These are phyloP conservation scores for Tor tambroides DNA, from an alignment of 2,113 vertebrate genomes.

Conservation along the genomic window DNA sequence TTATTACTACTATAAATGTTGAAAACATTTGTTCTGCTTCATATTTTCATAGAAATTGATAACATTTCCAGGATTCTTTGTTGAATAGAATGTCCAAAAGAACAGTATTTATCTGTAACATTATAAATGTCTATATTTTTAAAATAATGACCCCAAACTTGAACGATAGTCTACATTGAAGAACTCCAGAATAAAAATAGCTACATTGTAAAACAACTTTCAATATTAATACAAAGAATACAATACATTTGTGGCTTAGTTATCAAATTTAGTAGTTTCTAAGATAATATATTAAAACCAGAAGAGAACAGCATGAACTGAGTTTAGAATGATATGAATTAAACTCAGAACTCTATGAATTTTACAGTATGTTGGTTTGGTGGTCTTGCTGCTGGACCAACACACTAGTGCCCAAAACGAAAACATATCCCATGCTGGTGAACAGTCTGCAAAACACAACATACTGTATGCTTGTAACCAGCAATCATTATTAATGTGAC, in stretches of 20 bases:
- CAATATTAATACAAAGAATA: neutral
- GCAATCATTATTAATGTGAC: constrained; percentile 49
- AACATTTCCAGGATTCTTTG: neutral
- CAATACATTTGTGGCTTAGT: neutral
- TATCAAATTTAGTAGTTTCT: neutral
- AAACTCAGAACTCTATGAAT: neutral
- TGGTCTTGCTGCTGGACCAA: no score
- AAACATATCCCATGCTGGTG: no score
- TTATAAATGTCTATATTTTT: no score
- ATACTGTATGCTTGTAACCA: neutral
- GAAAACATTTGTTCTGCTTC: neutral
- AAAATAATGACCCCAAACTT: no score
- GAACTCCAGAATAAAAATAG: neutral
- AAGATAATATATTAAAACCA: neutral
- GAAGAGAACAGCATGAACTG: neutral
- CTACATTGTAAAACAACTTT: no score
- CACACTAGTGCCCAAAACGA: no score
- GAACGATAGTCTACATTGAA: no score
- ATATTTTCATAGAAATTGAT: neutral
- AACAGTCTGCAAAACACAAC: neutral
- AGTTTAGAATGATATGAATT: neutral
- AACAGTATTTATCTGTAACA: neutral
- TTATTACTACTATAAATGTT: neutral
- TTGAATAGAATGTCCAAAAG: neutral
- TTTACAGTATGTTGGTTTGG: neutral